Base-by-base conservation (phyloP, 2,113 vertebrate species). In the Clarias macrocephalus region DNA sequence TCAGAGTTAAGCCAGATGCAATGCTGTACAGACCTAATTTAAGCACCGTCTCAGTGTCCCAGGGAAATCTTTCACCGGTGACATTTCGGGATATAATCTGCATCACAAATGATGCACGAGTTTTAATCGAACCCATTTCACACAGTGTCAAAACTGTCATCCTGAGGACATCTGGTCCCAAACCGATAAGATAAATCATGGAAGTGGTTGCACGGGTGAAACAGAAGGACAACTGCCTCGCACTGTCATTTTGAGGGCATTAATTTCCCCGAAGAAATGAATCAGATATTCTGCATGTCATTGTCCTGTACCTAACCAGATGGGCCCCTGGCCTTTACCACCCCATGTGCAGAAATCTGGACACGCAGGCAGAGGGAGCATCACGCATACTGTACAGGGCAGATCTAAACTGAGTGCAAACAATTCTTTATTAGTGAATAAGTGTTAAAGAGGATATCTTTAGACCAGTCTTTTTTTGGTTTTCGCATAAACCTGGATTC, bases 281-380 rank as follows among this genome's bases (percentile, higher is more conserved):
- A 62, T 81, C 57, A 59, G n/a, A 33, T 33, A 80, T 60, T 33
- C 12, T 80, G 77, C 54, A 80, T 13, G 77, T 59, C 56, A 62
- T 25, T 42, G 57, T 42, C n/a, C 5, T 62, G 57, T 42, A 62
- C 19, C 25, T 60, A 62, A 62, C 10, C 79, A 81, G 79, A 81
- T 62, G 79, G 18, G 56, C 18, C 28, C 18, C 28, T 80, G 77
- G n/a, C 18, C 54, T 60, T 59, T 21, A 33, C 28, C 28, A 59
- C 56, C 77, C 19, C 57, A 12, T 37, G 79, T 60, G 57, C 60
- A 80, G 37, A 80, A 80, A 60, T 80, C 79, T 81, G 79, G 57
- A 62, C 79, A 62, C 57, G 25, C 57, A 33, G 28, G 3, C 56
- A 9, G 33, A 30, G 15, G 2, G 15, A 81, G 30, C 30, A 25